phyloP scores from a whole-genome alignment of 2,888 invertebrate species.

The Eupithecia insigniata region DNA sequence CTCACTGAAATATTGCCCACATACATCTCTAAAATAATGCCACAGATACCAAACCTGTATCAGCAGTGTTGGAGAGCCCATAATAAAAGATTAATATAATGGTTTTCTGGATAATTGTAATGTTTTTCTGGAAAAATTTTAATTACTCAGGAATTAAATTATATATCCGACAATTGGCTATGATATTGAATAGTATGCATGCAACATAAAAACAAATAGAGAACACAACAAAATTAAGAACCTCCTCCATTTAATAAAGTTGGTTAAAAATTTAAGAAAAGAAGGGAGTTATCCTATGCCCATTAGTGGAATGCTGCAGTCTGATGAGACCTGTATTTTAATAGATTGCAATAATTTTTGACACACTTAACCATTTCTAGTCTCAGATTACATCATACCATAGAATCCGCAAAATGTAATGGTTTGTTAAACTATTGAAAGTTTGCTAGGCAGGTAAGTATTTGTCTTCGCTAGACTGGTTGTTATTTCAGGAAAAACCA shows the following conservation, averaged over 20 bases:
- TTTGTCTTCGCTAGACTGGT: neutral
- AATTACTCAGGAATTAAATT: neutral
- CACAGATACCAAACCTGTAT: no score
- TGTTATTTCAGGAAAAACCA: neutral
- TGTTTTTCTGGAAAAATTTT: neutral
- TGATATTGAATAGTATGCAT: neutral
- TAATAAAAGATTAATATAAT: neutral
- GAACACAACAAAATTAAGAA: neutral
- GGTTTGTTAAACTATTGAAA: neutral
- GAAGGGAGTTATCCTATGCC: neutral
- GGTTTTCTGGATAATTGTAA: neutral
- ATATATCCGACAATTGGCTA: neutral
- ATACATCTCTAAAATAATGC: no score
- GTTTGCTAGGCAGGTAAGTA: neutral
- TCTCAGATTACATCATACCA: neutral
- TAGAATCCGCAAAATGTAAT: neutral
- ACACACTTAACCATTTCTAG: neutral
- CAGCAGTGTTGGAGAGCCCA: neutral
- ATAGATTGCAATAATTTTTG: neutral
- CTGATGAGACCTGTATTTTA: neutral
- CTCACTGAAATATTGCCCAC: no score
- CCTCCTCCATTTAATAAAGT: neutral
- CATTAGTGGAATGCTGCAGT: neutral
- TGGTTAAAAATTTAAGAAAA: neutral
- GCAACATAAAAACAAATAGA: conserved; percentile 1